A percentile compares a stretch with the other conserved stretches of the same genome.
phyloP scores from a whole-genome alignment of 2,113 vertebrate genomes.

The Albula goreensis region DNA sequence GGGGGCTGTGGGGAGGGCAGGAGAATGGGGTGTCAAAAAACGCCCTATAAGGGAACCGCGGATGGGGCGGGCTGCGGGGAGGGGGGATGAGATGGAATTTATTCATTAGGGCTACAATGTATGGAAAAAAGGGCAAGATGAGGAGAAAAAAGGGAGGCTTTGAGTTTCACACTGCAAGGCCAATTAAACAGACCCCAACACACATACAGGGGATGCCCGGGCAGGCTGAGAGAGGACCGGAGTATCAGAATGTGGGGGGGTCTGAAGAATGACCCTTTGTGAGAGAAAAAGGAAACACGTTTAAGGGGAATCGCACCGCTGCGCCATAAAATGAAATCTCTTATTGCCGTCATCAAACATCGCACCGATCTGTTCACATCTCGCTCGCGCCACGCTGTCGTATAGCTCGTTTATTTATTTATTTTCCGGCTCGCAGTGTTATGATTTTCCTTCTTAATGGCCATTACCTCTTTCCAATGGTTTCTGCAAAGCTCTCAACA shows the following conservation, averaged over 20 bases:
- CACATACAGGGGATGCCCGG: neutral
- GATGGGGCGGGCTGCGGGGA: conserved; percentile 34
- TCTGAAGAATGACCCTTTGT: neutral
- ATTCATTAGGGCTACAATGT: conserved; percentile 39
- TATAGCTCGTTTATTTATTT: no score
- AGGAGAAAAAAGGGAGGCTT: conserved; percentile 13
- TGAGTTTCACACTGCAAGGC: conserved; percentile 30
- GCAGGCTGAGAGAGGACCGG: neutral
- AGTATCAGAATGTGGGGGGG: neutral
- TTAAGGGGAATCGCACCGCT: neutral
- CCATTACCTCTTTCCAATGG: neutral
- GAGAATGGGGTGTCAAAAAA: conserved; percentile 38
- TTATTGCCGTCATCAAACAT: neutral
- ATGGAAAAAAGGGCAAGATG: conserved; percentile 24
- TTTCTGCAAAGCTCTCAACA: neutral
- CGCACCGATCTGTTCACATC: neutral
- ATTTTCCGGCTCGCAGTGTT: neutral
- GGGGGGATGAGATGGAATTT: conserved; percentile 30
- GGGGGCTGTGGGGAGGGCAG: conserved; percentile 1
- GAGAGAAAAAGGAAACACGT: no score
- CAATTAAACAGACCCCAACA: conserved; percentile 28
- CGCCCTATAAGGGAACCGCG: conserved; percentile 48
- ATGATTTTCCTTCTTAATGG: neutral
- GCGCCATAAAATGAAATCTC: neutral
- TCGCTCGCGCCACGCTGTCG: neutral